Evolutionary conservation across 2,888 invertebrate species (phyloP).

Genomic region (Coenonympha arcania): DNA sequence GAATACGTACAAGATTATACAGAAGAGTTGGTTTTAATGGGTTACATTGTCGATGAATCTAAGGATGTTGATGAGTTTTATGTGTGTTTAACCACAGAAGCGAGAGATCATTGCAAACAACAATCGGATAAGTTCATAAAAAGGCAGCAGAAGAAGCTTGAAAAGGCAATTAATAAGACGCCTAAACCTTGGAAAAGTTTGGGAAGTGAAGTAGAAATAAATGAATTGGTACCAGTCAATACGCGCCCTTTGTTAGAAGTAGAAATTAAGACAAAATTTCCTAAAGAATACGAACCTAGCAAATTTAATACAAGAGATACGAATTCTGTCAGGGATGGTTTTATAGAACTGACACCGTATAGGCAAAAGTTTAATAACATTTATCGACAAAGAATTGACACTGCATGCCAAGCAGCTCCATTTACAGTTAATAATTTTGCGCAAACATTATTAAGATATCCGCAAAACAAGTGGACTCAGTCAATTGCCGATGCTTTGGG

Average conservation of each 20-base stretch:
- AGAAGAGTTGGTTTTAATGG: constrained; percentile 73
- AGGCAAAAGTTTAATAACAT: constrained; percentile 75
- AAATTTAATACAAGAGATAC: constrained; percentile 72
- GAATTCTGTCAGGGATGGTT: constrained; percentile 78
- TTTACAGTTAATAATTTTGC: constrained; percentile 59
- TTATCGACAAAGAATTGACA: constrained; percentile 72
- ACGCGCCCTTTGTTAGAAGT: constrained; percentile 77
- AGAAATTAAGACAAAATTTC: constrained; percentile 79
- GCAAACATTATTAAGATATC: constrained; percentile 80
- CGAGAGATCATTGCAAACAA: constrained; percentile 70
- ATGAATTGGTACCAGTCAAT: constrained; percentile 65
- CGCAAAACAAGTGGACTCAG: constrained; percentile 80
- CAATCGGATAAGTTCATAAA: constrained; percentile 70
- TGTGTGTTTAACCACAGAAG: constrained; percentile 75
- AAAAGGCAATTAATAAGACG: constrained; percentile 74
- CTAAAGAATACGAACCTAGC: constrained; percentile 57
- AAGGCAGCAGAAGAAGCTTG: constrained; percentile 72
- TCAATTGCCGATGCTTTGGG: constrained; percentile 64
- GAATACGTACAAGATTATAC: constrained; percentile 53
- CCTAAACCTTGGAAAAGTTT: constrained; percentile 74
- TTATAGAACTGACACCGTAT: constrained; percentile 76
- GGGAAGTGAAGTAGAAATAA: constrained; percentile 79
- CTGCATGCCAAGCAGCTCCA: constrained; percentile 75
- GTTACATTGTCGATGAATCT: constrained; percentile 78
- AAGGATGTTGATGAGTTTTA: constrained; percentile 79